Evolutionary conservation across 1,140 invertebrate genomes (phyloP), one percentile per base, ranked within the genome.

Genomic region (Bombus picipes): DNA sequence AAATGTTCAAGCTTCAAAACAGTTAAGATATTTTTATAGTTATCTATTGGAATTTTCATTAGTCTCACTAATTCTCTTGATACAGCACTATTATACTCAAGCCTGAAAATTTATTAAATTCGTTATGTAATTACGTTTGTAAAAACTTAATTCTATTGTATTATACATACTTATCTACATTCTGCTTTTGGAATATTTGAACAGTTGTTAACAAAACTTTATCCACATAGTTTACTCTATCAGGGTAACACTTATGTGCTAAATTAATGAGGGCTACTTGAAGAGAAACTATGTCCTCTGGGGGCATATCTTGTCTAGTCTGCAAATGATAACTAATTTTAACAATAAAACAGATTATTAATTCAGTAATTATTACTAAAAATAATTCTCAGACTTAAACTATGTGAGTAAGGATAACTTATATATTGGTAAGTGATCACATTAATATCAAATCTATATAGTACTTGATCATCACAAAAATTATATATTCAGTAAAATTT

Each of bases 221-320:
- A 94, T 99, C 98, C 6, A 99, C 98, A 94, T 99, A 99, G 94
- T 99, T 98, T 25, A 99, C 97, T 92, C 98, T 96, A 91, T 99
- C 98, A 1, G 98, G 98, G 95, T 99, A 99, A 94, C 99, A 99
- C 92, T 99, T 99, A 81, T 99, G 97, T 0, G 99, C 99, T 77
- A 99, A 96, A 95, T 99, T 99, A 53, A 99, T 97, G 6, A 99
- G 95, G 3, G 99, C 98, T 62, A 99, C 98, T 96, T 99, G 98
- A 37, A 99, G 96, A 18, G 98, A 97, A 66, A 99, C 97, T 93
- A 99, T 99, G 95, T 99, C 99, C 95, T 99, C 99, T 1, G 98
- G 95, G 2, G 99, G 98, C 97, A 99, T 98, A 92, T 99, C 98
- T 91, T 97, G 97, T 72, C 99, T 97, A 87, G 97, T 98, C 97